A percentile compares a stretch with the other conserved stretches of the same genome.
Evolutionary conservation across 2,797 vertebrate genomes (phyloP).

Genomic region (Danio aesculapii): DNA sequence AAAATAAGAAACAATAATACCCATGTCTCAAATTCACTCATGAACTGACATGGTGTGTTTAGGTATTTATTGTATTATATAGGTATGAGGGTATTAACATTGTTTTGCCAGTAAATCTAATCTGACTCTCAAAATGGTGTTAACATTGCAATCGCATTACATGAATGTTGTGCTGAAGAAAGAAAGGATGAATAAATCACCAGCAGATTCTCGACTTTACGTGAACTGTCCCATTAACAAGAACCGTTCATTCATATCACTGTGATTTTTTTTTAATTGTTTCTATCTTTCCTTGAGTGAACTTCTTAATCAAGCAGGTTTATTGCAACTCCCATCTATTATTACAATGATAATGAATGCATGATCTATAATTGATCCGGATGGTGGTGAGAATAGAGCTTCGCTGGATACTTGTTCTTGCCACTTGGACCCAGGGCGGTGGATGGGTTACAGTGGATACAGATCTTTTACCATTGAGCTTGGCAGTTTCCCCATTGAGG

Average conservation of each 20-base stretch:
- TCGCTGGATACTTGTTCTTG: constrained; percentile 33
- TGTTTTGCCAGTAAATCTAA: too few relatives aligned
- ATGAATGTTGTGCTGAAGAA: too few relatives aligned
- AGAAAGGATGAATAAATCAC: too few relatives aligned
- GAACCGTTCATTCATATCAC: not conserved
- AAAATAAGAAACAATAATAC: too few relatives aligned
- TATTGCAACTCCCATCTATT: not conserved
- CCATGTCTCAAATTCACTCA: too few relatives aligned
- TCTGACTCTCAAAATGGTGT: too few relatives aligned
- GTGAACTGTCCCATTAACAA: not conserved
- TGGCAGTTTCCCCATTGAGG: constrained; percentile 11
- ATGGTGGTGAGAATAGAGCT: constrained; percentile 33
- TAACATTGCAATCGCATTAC: too few relatives aligned
- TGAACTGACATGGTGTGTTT: too few relatives aligned
- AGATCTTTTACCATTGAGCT: constrained; percentile 37
- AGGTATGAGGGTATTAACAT: too few relatives aligned
- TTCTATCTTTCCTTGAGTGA: not conserved
- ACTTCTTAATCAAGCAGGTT: constrained; percentile 4
- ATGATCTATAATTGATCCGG: constrained; percentile 43
- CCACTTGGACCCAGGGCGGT: constrained; percentile 24
- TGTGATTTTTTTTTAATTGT: constrained; percentile 3
- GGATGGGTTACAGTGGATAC: constrained; percentile 33
- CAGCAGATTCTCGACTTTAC: too few relatives aligned
- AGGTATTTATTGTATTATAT: too few relatives aligned
- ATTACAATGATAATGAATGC: constrained; percentile 36